Evolutionary conservation across 2,113 vertebrate genomes (phyloP), one percentile per base, ranked within the genome.

Genomic region (Tupaia chinensis): DNA sequence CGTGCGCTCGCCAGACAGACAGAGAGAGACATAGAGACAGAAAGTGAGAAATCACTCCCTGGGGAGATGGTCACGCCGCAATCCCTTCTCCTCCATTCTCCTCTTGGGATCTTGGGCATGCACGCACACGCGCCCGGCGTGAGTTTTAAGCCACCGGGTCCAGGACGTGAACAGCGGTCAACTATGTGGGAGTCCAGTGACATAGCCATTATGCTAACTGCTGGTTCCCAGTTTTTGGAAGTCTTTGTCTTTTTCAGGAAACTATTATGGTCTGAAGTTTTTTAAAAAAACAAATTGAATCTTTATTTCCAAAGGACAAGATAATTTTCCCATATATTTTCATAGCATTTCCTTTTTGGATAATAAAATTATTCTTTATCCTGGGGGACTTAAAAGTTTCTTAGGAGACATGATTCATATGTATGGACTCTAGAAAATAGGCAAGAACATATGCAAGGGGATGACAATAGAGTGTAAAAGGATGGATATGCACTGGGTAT

Each of bases 271-370:
- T 66, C 23, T 73, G 94, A 87, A 79, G 19, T 85, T 93, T 82
- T 78, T n/a, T 92, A 95, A 70, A 73, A 93, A 95, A 70, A 73
- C 44, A 68, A 79, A 89, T 12, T 66, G 15, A 95, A 95, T 93
- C 54, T 44, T 93, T 87, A 58, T 56, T 93, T 94, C 44, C 25
- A 91, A 81, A 89, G 78, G 63, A 81, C 9, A 97, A 85, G 34
- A 82, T 6, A 86, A 11, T 34, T 60, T 95, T 73, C 76, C 54
- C 25, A 82, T 68, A 22, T 58, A 12, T 74, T 97, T 95, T 70
- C 93, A 63, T 72, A 89, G 7, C 74, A 92, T 93, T 96, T 94
- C 58, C 32, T 94, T 89, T 76, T 89, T 86, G 66, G 19, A 20
- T 17, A 91, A 87, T 20, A 89, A 91, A 88, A 63, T 65, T 87